These are phyloP conservation scores for Hedya salicella DNA, from an alignment of 2,888 invertebrate genomes.

Conservation along the genomic window DNA sequence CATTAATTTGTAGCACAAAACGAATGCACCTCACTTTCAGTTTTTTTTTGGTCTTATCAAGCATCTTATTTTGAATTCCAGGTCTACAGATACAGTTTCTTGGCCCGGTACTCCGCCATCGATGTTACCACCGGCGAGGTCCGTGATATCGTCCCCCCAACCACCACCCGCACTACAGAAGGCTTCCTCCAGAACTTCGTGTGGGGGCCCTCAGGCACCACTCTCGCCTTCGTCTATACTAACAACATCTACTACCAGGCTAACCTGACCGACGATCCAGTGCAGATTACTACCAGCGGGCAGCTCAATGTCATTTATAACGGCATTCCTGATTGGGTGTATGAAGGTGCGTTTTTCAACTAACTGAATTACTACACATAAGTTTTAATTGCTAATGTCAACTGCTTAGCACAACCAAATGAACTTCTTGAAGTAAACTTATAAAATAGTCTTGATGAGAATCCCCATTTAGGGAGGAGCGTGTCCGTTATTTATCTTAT, in stretches of 20 bases:
- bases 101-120: conserved; percentile 89
- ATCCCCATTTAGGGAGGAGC: too few species aligned
- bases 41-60: background rate
- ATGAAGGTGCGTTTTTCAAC: conserved; percentile 87
- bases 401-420: too few species aligned
- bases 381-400: too few species aligned
- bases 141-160: conserved; percentile 62
- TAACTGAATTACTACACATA: background rate
- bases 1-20: too few species aligned
- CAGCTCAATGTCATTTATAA: conserved; percentile 88
- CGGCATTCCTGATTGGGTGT: conserved; percentile 97
- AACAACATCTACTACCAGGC: conserved; percentile 92
- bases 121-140: conserved; percentile 83
- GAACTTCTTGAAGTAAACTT: too few species aligned
- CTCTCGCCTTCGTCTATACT: conserved; percentile 88
- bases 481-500: too few species aligned
- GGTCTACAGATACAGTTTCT: conserved; percentile 92
- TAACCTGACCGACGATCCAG: conserved; percentile 71
- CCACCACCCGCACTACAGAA: conserved; percentile 62
- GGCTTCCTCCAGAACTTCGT: conserved; percentile 88
- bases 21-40: too few species aligned
- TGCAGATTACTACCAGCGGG: conserved; percentile 87
- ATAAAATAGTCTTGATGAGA: too few species aligned
- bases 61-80: conserved; percentile 60
- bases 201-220: conserved; percentile 91